phyloP scores from a whole-genome alignment of 2,888 invertebrate genomes.

The Sylvicola fuscatus region DNA sequence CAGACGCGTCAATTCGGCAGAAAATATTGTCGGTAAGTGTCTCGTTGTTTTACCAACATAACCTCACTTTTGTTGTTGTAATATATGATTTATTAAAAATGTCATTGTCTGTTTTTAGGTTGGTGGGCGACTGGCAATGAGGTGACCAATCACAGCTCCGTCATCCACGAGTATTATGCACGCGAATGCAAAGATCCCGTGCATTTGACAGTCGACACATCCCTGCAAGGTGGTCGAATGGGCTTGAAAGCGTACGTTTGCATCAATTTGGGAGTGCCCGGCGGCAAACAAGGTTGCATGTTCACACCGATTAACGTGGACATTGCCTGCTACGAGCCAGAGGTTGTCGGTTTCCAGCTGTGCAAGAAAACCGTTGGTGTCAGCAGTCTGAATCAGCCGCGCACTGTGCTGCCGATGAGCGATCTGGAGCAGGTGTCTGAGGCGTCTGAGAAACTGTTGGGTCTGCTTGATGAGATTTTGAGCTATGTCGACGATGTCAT shows the following conservation, averaged over 20 bases:
- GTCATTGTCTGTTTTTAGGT: slow-evolving; percentile 25
- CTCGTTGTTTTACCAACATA: not conserved
- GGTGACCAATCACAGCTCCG: slow-evolving; percentile 90
- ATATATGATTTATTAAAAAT: not conserved
- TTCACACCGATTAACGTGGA: slow-evolving; percentile 89
- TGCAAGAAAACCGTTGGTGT: slow-evolving; percentile 61
- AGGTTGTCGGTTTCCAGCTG: slow-evolving; percentile 60
- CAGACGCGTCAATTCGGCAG: slow-evolving; percentile 76
- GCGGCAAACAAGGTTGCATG: slow-evolving; percentile 84
- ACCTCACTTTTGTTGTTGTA: not conserved
- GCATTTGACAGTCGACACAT: slow-evolving; percentile 89
- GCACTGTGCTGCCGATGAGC: slow-evolving; percentile 46
- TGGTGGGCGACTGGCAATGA: slow-evolving; percentile 99
- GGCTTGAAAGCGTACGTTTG: slow-evolving; percentile 87
- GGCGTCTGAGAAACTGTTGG: slow-evolving; percentile 57
- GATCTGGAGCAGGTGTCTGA: slow-evolving; percentile 69
- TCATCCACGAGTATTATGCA: slow-evolving; percentile 94
- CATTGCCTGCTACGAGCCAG: slow-evolving; percentile 78
- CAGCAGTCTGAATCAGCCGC: slow-evolving; percentile 28
- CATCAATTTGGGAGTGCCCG: slow-evolving; percentile 83
- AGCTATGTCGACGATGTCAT: slow-evolving; percentile 86
- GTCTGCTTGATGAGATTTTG: slow-evolving; percentile 54
- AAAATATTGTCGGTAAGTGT: slow-evolving; percentile 64
- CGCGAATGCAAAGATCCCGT: slow-evolving; percentile 87
- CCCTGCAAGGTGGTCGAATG: slow-evolving; percentile 71